These are phyloP conservation scores for Eueides isabella DNA, from an alignment of 1,140 invertebrate species.

Conservation along the genomic window DNA sequence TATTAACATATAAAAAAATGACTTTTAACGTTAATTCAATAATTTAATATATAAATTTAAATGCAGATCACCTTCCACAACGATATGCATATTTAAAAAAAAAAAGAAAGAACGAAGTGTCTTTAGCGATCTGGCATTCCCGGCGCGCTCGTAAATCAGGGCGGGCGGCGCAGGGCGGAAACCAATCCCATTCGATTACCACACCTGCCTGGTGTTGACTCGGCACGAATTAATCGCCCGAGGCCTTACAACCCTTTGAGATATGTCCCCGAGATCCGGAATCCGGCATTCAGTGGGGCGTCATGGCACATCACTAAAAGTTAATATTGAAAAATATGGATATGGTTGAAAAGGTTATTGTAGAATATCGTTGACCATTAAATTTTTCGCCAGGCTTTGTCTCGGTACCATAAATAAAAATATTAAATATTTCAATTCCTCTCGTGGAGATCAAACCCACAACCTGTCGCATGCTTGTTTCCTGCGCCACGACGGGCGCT, in stretches of 20 bases:
- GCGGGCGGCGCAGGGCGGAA: constrained; percentile 40
- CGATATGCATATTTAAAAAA: too few species aligned
- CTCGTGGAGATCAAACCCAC: too few species aligned
- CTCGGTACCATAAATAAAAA: too few species aligned
- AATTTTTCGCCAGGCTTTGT: too few species aligned
- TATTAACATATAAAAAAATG: too few species aligned
- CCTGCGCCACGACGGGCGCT: too few species aligned
- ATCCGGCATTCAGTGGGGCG: background rate
- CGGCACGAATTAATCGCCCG: constrained; percentile 41
- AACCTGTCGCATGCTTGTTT: too few species aligned
- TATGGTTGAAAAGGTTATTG: too few species aligned
- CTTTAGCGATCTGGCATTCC: constrained; percentile 15
- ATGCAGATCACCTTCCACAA: background rate
- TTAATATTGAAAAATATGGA: background rate
- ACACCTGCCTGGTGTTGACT: constrained; percentile 41
- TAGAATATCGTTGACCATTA: too few species aligned
- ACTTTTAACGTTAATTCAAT: background rate
- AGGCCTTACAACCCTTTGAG: constrained; percentile 38
- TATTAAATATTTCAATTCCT: too few species aligned
- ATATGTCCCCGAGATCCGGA: constrained; percentile 11
- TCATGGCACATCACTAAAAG: background rate
- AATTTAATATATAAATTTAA: background rate
- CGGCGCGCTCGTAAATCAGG: constrained; percentile 39
- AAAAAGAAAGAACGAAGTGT: constrained; percentile 4
- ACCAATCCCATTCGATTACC: constrained; percentile 53